Evolutionary conservation across 2,797 vertebrate genomes (phyloP), one percentile per base, ranked within the genome.

Genomic region (Nyctibius grandis): DNA sequence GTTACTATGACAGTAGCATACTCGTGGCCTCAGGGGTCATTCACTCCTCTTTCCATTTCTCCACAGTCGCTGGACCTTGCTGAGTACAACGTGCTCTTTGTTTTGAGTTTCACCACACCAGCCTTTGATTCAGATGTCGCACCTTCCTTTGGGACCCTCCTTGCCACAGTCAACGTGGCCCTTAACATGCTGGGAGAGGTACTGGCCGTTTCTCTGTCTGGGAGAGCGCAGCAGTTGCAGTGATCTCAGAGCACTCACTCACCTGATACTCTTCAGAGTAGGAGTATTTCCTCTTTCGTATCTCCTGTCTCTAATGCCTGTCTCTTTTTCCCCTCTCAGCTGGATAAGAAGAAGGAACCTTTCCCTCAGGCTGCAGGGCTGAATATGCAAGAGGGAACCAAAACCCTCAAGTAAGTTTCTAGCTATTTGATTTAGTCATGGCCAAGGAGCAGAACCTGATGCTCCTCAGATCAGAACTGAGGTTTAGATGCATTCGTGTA

Each of bases 151-250:
- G 99, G 99, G 47, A 99, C 99, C 17, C 98, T 99, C 72, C 98
- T 99, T 94, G 99, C 99, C 93, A 99, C 99, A 26, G 99, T 99
- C 95, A 99, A 99, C 0, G 99, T 99, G 97, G 98, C 98, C 31
- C 98, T 99, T 68, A 99, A 98, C 98, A 99, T 99, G 99, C 86
- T 99, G 90, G 99, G 99, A 95, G 99, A 99, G 99, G 99, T 99
- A 89, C 94, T 89, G 20, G 53, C 33, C 38, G 8, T n/a, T 85
- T 50, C 25, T 72, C 18, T 83, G 19, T 36, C 23, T n/a, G 48
- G 36, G 76, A n/a, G 42, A 40, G 59, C 72, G 40, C 3, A 2
- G 63, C 51, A 57, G 26, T 11, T 63, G 45, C 38, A n/a, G 47
- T 57, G 48, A 29, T 31, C 68, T 74, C 38, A 7, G 53, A 56